Percentiles rank a stretch among this genome's conserved stretches.
phyloP scores from a whole-genome alignment of 2,888 invertebrate species.

The Euclidia mi region DNA sequence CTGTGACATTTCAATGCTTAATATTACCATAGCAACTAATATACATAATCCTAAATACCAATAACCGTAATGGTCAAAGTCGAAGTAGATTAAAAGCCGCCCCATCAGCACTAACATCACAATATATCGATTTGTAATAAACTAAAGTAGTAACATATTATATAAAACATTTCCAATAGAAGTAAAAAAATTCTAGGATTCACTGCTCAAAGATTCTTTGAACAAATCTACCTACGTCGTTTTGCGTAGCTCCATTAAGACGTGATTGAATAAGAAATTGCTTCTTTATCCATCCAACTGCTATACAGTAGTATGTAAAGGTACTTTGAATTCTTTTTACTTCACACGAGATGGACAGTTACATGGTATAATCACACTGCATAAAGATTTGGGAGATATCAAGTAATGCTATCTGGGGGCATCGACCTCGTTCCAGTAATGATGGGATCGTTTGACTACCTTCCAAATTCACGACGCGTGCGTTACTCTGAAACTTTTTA shows the following conservation, averaged over 20 bases:
- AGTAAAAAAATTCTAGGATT: constrained; percentile 22
- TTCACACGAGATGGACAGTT: constrained; percentile 43
- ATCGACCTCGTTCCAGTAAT: constrained; percentile 70
- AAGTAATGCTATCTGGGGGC: constrained; percentile 57
- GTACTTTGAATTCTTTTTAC: constrained; percentile 46
- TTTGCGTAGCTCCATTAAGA: constrained; percentile 41
- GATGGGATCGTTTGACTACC: constrained; percentile 75
- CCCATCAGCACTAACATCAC: no score
- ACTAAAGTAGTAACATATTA: no score
- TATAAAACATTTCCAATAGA: background rate
- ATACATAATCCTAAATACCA: no score
- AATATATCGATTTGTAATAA: no score
- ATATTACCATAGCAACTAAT: background rate
- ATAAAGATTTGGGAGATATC: constrained; percentile 60
- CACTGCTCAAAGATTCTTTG: constrained; percentile 26
- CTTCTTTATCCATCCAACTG: constrained; percentile 44
- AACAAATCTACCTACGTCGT: constrained; percentile 25
- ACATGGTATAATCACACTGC: constrained; percentile 41
- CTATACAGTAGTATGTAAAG: constrained; percentile 18
- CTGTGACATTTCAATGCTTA: background rate
- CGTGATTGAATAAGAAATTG: constrained; percentile 54
- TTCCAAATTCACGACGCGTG: constrained; percentile 84
- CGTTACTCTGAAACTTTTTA: no score
- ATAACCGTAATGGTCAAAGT: no score
- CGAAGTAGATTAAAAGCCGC: background rate